These are phyloP conservation scores for Nebria brevicollis DNA, from an alignment of 2,888 invertebrate genomes.

Conservation along the genomic window DNA sequence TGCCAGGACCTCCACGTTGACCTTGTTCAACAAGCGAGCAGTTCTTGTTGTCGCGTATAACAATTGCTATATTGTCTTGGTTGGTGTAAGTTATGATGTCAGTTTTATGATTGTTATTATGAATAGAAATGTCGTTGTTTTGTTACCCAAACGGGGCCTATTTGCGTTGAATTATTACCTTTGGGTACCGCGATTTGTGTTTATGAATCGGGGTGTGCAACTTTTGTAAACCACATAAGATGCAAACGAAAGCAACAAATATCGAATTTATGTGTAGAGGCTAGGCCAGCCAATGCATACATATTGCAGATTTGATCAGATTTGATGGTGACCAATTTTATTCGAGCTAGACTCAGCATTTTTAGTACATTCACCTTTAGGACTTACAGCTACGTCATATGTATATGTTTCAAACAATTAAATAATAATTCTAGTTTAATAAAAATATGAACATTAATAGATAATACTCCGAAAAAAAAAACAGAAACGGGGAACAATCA, in stretches of 20 bases:
- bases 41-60: background rate
- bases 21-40: background rate
- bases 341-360: background rate
- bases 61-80: background rate
- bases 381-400: no score
- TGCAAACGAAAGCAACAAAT: no score
- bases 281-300: no score
- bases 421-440: no score
- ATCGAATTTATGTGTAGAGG: no score
- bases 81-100: background rate
- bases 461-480: background rate
- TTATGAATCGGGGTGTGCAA: no score
- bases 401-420: no score
- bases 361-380: no score
- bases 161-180: background rate
- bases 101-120: background rate
- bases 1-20: background rate
- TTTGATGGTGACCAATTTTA: background rate
- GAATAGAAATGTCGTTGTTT: background rate
- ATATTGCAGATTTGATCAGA: no score
- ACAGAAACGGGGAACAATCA: background rate
- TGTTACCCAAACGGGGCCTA: background rate
- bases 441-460: no score
- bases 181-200: no score
- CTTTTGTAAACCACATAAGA: no score